Percentiles rank a stretch among this genome's conserved stretches.
Conservation (phyloP, 2,797 vertebrate species). For the Yasuhikotakia modesta region DNA sequence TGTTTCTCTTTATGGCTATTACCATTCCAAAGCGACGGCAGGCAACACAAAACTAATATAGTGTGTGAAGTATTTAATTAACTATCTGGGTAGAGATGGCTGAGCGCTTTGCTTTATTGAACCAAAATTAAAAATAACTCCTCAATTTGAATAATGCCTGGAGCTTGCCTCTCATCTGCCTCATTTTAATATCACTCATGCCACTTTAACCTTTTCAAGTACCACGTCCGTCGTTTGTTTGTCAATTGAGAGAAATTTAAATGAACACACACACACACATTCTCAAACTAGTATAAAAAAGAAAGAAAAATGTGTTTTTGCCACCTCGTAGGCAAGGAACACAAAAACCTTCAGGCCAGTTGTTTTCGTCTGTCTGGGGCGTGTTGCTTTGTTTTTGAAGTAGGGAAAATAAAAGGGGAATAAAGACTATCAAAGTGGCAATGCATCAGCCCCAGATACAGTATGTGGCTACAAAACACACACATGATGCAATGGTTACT, state of each 20-base stretch:
- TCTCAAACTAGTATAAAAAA: slow-evolving; percentile 12
- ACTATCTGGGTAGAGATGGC: slow-evolving; percentile 73
- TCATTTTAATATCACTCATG: slow-evolving; percentile 74
- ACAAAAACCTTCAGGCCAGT: slow-evolving; percentile 43
- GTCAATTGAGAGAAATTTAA: slow-evolving; percentile 41
- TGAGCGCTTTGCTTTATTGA: slow-evolving; percentile 73
- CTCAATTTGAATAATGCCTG: slow-evolving; percentile 75
- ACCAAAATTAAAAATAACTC: slow-evolving; percentile 72
- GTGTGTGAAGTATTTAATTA: slow-evolving; percentile 75
- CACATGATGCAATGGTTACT: slow-evolving; percentile 78
- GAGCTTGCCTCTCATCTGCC: slow-evolving; percentile 69
- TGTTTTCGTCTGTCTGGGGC: slow-evolving; percentile 25
- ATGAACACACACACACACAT: slow-evolving; percentile 1
- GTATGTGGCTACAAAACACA: slow-evolving; percentile 28
- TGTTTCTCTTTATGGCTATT: slow-evolving; percentile 72
- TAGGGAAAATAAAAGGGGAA: neutral
- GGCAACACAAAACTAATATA: slow-evolving; percentile 66
- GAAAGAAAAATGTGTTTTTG: slow-evolving; percentile 1
- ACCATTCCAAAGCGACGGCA: slow-evolving; percentile 67
- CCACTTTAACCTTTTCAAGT: slow-evolving; percentile 73
- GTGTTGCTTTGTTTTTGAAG: slow-evolving; percentile 37
- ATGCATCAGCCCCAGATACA: slow-evolving; percentile 30
- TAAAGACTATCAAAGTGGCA: neutral
- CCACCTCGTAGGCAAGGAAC: slow-evolving; percentile 24
- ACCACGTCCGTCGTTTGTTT: slow-evolving; percentile 57